Base-by-base conservation (phyloP, 2,113 vertebrate genomes). In the Tauraco erythrolophus region DNA sequence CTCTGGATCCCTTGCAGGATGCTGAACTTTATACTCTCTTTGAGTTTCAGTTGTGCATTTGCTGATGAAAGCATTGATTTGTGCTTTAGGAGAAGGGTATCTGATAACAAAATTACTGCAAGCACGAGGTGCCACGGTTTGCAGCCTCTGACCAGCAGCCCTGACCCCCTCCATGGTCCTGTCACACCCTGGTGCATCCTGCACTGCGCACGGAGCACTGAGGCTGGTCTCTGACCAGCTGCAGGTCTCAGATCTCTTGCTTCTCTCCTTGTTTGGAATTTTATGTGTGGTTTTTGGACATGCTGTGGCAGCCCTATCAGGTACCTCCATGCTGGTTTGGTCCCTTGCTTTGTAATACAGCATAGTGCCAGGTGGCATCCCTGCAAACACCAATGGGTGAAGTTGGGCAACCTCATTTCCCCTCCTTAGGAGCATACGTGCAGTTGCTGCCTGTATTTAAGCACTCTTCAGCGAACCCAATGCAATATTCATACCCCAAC, bases 161-260 rank as follows among this genome's bases (percentile, higher is more conserved):
- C 25, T 78, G 61, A 22, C 14, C 23, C 25, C 9, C 46, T 37
- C 46, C 13, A 4, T 7, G 22, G 13, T 17, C 15, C 21, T 3
- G 0, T 31, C 4, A 4, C 39, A 37, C 41, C 28, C 41, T 5
- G 5, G 41, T 4, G 2, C 30, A 27, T 14, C 45, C 58, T 41
- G 11, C 35, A 5, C 27, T 22, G 39, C 4, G 3, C 31, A 8
- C 0, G 0, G 45, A 56, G 43, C 51, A 22, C 51, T 2, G 19
- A 33, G 18, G 7, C 62, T 71, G 1, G 1, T 17, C 35, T 64
- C 43, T 17, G 10, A 10, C 25, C 2, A 2, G 53, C 6, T 43
- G 24, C 53, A 22, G 19, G 19, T 72, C n/a, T 37, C 15, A 2
- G 19, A 11, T 57, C 60, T 62, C 9, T 23, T 19, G 31, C 18